Percentiles rank a stretch among this genome's conserved stretches.
phyloP scores from a whole-genome alignment of 2,797 vertebrate species.

The Acrocephalus scirpaceus region DNA sequence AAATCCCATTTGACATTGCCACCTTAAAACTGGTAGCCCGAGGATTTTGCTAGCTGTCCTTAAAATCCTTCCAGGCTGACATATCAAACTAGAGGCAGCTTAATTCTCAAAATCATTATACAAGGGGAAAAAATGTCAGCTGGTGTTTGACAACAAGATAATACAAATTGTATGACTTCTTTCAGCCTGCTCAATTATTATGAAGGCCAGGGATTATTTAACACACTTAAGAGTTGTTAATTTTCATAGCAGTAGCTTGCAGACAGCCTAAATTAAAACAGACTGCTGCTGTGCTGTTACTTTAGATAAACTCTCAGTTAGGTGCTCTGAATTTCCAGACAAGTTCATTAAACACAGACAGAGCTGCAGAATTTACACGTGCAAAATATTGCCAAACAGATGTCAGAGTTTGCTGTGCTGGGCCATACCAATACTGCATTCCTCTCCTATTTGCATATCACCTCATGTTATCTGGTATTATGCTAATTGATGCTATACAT shows the following conservation, averaged over 20 bases:
- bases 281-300: slow-evolving; percentile 60
- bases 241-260: slow-evolving; percentile 63
- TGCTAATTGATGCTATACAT: slow-evolving; percentile 11
- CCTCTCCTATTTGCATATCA: background rate
- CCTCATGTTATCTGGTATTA: slow-evolving; percentile 22
- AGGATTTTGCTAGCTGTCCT: background rate
- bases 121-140: slow-evolving; percentile 18
- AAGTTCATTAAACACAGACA: slow-evolving; percentile 56
- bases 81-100: background rate
- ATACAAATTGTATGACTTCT: slow-evolving; percentile 43
- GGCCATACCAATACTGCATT: background rate
- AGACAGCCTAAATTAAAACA: slow-evolving; percentile 71
- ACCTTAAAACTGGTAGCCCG: background rate
- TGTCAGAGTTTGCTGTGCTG: slow-evolving; percentile 40
- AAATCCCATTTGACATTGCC: background rate
- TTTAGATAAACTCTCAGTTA: slow-evolving; percentile 62
- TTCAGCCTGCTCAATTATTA: slow-evolving; percentile 63
- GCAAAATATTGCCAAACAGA: slow-evolving; percentile 57
- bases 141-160: slow-evolving; percentile 63
- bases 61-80: background rate
- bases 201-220: slow-evolving; percentile 64
- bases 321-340: slow-evolving; percentile 58
- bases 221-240: slow-evolving; percentile 71
- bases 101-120: slow-evolving; percentile 58
- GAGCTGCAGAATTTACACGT: slow-evolving; percentile 14